phyloP scores from a whole-genome alignment of 2,888 invertebrate species.

The Nymphalis c-album region DNA sequence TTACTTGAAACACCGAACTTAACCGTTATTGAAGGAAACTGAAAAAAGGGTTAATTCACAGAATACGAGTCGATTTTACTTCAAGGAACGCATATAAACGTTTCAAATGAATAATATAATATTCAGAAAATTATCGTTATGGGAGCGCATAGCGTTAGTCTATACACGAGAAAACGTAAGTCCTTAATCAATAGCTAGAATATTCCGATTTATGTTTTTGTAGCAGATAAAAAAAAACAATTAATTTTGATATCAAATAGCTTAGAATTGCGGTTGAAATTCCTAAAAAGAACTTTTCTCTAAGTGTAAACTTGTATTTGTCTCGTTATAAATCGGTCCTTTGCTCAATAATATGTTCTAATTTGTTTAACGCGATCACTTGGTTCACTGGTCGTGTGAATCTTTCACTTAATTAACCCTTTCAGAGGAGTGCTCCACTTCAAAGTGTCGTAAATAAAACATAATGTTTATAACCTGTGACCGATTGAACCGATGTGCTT shows the following conservation, averaged over 20 bases:
- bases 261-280: neutral
- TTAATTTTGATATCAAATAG: neutral
- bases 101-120: too few relatives aligned
- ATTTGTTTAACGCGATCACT: slow-evolving; percentile 74
- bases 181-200: neutral
- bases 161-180: neutral
- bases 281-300: neutral
- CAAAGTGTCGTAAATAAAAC: slow-evolving; percentile 75
- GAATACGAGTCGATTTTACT: too few relatives aligned
- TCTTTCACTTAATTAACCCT: slow-evolving; percentile 79
- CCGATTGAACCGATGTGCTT: slow-evolving; percentile 50
- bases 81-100: too few relatives aligned
- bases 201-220: neutral
- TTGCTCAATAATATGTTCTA: slow-evolving; percentile 76
- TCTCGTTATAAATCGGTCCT: slow-evolving; percentile 60
- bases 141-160: neutral
- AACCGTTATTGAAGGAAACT: too few relatives aligned
- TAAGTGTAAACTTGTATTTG: slow-evolving; percentile 17
- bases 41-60: too few relatives aligned
- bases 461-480: slow-evolving; percentile 38
- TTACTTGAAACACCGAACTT: too few relatives aligned
- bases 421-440: slow-evolving; percentile 68
- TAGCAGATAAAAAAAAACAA: neutral
- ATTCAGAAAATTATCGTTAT: too few relatives aligned
- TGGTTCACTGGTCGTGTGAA: slow-evolving; percentile 65